Evolutionary conservation across 2,888 invertebrate species (phyloP).

Genomic region (Drosophila borborema): DNA sequence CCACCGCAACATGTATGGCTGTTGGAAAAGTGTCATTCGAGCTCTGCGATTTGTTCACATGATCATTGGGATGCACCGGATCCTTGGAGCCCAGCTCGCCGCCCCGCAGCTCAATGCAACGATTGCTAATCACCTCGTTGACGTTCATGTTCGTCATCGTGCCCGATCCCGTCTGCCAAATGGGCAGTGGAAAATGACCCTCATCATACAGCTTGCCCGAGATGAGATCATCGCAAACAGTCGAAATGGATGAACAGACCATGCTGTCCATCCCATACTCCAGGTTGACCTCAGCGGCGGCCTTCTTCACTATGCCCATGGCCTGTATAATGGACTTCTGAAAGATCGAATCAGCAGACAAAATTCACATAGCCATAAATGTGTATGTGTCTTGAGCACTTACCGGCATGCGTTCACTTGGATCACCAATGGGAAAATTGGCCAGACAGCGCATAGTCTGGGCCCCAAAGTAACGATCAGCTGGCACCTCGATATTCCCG

Average conservation of each 20-base stretch:
- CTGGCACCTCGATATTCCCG: constrained; percentile 96
- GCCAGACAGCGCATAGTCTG: constrained; percentile 96
- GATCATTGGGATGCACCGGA: constrained; percentile 99
- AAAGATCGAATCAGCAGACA: constrained; percentile 59
- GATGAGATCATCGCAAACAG: constrained; percentile 97
- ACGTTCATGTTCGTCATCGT: constrained; percentile 99
- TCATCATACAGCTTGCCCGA: constrained; percentile 96
- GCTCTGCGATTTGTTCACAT: constrained; percentile 99
- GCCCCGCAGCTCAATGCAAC: constrained; percentile 94
- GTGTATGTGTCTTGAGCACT: constrained; percentile 73
- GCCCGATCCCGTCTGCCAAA: constrained; percentile 99
- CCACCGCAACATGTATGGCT: constrained; percentile 98
- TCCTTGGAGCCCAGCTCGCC: constrained; percentile 95
- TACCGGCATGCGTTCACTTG: constrained; percentile 97
- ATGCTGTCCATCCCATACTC: constrained; percentile 95
- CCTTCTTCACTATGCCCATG: constrained; percentile 97
- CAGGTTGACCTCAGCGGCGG: constrained; percentile 96
- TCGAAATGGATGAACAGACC: constrained; percentile 93
- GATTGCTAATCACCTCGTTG: constrained; percentile 95
- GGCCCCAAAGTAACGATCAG: constrained; percentile 96
- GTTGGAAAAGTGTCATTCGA: constrained; percentile 99
- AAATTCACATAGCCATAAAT: too few species aligned
- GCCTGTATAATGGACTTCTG: constrained; percentile 95
- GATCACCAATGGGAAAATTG: constrained; percentile 98
- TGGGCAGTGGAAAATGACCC: constrained; percentile 96